A percentile compares a stretch with the other conserved stretches of the same genome.
These are phyloP conservation scores for Halcyon badia DNA, from an alignment of 2,797 vertebrate species.

Conservation along the genomic window DNA sequence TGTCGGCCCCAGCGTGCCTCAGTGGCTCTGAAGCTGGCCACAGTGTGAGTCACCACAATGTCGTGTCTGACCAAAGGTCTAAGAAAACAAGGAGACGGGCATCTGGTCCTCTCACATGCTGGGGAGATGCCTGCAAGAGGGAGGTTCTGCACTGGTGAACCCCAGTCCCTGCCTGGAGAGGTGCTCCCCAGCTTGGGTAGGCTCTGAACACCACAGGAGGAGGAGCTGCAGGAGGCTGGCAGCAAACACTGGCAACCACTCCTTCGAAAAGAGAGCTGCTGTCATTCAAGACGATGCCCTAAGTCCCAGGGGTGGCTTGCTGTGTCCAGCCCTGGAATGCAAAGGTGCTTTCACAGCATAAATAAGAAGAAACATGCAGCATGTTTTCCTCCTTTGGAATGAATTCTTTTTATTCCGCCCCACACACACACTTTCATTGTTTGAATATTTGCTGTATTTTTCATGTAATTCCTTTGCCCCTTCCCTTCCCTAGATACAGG, in stretches of 20 bases:
- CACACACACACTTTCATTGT: background rate
- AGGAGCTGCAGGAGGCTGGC: background rate
- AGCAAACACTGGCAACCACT: background rate
- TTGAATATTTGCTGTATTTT: constrained; percentile 45
- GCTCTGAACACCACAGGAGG: accelerated
- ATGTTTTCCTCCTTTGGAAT: background rate
- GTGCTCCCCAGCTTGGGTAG: background rate
- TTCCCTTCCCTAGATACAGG: background rate
- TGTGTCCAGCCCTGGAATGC: background rate
- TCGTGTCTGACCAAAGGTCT: background rate
- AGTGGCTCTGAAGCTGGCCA: accelerated
- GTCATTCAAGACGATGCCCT: background rate
- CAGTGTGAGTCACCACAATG: accelerated
- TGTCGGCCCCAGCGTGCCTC: accelerated
- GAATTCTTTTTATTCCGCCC: background rate
- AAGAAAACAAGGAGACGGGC: background rate
- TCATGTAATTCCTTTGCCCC: constrained; percentile 6
- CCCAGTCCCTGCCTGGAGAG: background rate
- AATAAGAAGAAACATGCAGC: background rate
- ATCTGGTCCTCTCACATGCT: background rate
- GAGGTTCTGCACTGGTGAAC: background rate
- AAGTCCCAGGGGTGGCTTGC: background rate
- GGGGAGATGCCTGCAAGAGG: background rate
- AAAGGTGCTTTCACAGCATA: constrained; percentile 22
- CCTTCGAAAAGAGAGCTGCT: background rate